Percentiles rank a stretch among this genome's conserved stretches.
These are phyloP conservation scores for Burhinus oedicnemus DNA, from an alignment of 2,113 vertebrate genomes.

Conservation along the genomic window DNA sequence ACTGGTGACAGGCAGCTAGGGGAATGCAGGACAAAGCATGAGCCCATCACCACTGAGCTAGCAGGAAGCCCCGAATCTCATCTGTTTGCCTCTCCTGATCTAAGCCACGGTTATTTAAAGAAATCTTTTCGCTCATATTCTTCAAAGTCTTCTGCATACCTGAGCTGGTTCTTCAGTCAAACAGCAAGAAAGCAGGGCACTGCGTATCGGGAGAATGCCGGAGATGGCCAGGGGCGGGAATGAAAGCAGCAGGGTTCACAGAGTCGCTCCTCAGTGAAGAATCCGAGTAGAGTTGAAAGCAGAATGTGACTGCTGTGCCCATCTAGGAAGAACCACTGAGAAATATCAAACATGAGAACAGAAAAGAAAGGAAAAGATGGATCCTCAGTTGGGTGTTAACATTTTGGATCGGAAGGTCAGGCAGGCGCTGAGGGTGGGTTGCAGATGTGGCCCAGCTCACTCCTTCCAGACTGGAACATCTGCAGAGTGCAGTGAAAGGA, in stretches of 20 bases:
- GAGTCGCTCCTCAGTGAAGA: background rate
- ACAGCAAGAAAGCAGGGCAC: background rate
- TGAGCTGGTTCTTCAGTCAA: background rate
- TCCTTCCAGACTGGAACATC: slow-evolving; percentile 3
- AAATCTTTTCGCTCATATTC: background rate
- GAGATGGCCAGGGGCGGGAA: background rate
- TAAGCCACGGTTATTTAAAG: background rate
- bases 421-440: background rate
- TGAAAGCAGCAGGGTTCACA: background rate
- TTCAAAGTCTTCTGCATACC: background rate
- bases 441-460: background rate
- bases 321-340: background rate
- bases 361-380: background rate
- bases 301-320: background rate
- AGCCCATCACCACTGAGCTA: background rate
- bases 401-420: background rate
- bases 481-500: background rate
- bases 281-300: background rate
- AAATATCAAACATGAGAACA: background rate
- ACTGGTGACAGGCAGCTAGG: background rate
- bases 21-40: background rate
- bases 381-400: background rate
- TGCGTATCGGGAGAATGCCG: accelerated
- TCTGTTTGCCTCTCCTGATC: background rate
- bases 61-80: background rate